These are phyloP conservation scores for Dendrocincla fuliginosa DNA, from an alignment of 2,797 vertebrate species.

Conservation along the genomic window DNA sequence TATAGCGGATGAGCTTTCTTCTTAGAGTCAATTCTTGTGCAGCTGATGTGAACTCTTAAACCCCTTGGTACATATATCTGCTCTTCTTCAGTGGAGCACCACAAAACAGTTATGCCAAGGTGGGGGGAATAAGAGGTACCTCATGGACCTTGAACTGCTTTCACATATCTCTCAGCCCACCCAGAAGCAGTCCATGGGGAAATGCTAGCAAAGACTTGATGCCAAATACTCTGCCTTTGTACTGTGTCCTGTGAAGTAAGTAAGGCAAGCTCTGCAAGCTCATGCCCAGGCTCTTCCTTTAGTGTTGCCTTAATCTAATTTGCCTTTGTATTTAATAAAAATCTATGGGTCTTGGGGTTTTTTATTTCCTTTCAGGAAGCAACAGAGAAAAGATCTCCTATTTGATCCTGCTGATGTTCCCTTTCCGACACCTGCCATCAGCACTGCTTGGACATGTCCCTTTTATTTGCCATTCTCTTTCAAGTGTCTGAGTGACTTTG, in stretches of 20 bases:
- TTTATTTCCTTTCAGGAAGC: conserved; percentile 76
- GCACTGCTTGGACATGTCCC: conserved; percentile 77
- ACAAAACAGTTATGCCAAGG: not conserved
- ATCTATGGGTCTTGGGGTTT: conserved; percentile 46
- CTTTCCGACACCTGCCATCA: conserved; percentile 79
- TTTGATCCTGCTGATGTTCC: conserved; percentile 79
- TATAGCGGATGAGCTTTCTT: not conserved
- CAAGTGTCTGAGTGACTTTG: conserved; percentile 79
- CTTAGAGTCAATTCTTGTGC: not conserved
- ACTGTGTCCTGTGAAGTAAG: not conserved
- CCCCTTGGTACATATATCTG: not conserved
- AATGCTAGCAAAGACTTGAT: not conserved
- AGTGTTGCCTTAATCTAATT: conserved; percentile 33
- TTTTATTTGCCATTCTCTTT: conserved; percentile 86
- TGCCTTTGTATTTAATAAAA: conserved; percentile 59
- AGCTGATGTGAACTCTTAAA: not conserved
- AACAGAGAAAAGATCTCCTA: conserved; percentile 74
- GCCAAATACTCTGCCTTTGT: not conserved
- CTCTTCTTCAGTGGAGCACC: not conserved
- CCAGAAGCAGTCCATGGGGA: not conserved
- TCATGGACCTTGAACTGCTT: not conserved
- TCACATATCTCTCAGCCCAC: not conserved
- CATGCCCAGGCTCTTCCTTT: not conserved
- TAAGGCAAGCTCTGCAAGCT: not conserved
- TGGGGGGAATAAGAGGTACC: not conserved